These are phyloP conservation scores for Python bivittatus DNA, from an alignment of 2,113 vertebrate genomes.

Conservation along the genomic window DNA sequence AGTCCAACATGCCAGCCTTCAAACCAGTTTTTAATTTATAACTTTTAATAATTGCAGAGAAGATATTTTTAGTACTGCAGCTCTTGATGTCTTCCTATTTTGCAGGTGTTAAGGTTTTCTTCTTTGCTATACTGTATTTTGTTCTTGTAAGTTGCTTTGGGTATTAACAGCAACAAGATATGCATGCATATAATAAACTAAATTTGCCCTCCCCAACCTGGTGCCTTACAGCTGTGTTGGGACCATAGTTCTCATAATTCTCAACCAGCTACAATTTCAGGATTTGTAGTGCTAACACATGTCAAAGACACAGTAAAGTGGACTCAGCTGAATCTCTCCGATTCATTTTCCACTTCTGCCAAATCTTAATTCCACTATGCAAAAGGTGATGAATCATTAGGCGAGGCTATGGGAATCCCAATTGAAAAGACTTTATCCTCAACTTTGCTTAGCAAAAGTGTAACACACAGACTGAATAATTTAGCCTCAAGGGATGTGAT, in stretches of 20 bases:
- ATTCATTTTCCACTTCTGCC: background rate
- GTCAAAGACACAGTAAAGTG: background rate
- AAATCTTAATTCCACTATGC: background rate
- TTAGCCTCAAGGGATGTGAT: conserved; percentile 24
- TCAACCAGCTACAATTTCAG: background rate
- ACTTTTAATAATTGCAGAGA: no score
- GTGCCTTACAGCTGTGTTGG: no score
- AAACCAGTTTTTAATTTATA: background rate
- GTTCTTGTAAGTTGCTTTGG: background rate
- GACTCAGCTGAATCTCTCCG: background rate
- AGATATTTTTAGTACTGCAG: background rate
- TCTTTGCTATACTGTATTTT: background rate
- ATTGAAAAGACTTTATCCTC: background rate
- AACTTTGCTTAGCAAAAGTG: background rate
- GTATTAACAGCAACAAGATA: background rate
- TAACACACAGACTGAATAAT: background rate
- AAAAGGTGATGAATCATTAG: background rate
- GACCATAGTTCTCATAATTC: no score
- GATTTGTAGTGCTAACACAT: background rate
- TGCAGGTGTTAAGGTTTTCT: background rate
- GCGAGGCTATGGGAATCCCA: background rate
- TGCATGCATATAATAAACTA: background rate
- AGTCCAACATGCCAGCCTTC: background rate
- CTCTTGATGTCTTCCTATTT: background rate
- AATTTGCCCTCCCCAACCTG: no score